Conservation (phyloP, 2,797 vertebrate genomes). For the Triplophysa bombifrons region DNA sequence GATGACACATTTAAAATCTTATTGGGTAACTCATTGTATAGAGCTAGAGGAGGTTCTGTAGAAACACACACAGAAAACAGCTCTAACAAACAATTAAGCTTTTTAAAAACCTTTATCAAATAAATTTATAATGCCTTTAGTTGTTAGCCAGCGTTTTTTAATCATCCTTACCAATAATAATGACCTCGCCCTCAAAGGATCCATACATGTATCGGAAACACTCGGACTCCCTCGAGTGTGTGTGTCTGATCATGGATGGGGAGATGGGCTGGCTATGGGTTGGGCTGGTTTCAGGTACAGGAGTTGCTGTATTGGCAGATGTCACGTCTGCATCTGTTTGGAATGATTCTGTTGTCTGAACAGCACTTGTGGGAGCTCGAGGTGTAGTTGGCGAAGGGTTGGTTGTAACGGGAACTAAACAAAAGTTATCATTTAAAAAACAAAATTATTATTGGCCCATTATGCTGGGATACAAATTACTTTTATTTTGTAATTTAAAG, state of each 20-base stretch:
- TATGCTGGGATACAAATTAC: too few species aligned
- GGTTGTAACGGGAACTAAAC: constrained; percentile 50
- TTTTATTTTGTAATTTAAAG: too few species aligned
- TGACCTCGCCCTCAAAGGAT: constrained; percentile 75
- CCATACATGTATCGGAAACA: constrained; percentile 86
- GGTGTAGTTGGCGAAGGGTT: constrained; percentile 38
- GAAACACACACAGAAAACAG: constrained; percentile 15
- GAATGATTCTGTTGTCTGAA: constrained; percentile 64
- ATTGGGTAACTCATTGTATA: constrained; percentile 75
- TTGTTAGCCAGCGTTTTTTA: background rate
- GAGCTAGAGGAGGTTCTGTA: constrained; percentile 79
- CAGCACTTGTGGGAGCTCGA: constrained; percentile 35
- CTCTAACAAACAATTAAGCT: background rate
- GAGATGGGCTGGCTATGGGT: constrained; percentile 21
- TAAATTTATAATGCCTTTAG: too few species aligned
- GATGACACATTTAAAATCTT: constrained; percentile 72
- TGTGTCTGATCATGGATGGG: constrained; percentile 48
- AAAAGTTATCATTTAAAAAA: background rate
- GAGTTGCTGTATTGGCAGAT: constrained; percentile 31
- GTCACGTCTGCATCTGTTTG: constrained; percentile 49
- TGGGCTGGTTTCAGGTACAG: constrained; percentile 36
- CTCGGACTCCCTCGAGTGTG: constrained; percentile 42
- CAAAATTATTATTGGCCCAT: background rate
- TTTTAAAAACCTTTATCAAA: too few species aligned
- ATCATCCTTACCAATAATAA: constrained; percentile 79